Evolutionary conservation across 1,140 invertebrate species (phyloP), one percentile per base, ranked within the genome.

Genomic region (Phymorhynchus buccinoides): DNA sequence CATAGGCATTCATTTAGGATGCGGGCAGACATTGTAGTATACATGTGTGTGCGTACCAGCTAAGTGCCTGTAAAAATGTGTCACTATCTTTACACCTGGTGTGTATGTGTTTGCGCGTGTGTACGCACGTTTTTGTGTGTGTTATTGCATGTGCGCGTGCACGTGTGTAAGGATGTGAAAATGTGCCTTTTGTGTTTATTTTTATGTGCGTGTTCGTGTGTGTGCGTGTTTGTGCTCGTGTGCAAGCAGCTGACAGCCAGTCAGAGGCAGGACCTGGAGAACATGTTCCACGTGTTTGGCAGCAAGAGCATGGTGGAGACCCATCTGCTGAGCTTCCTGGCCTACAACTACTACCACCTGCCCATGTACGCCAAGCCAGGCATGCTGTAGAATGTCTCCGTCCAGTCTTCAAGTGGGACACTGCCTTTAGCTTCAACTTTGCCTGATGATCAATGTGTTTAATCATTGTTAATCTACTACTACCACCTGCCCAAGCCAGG

Each of bases 311-410:
- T 91, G 2, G 91, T 94, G 3, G 93, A 93, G 75, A 93, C 91
- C 14, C 84, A 91, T n/a, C 88, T 94, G 3, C 89, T 93, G 14
- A 93, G 90, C 81, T 94, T 92, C 90, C 88, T 94, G 14, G 90
- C 88, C 71, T 93, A 94, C 86, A 94, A 93, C 88, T 91, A 93
- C 86, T 93, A 93, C 86, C 93, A 93, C 85, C 88, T 94, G 66
- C 92, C 93, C 3, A 93, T 93, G 92, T 94, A 93, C 86, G 92
- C 93, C 79, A 94, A 93, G 85, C 93, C 93, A 71, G 93, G 92
- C 22, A 93, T 93, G 93, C 91, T 93, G 48, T 92, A 87, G 87
- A 68, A 6, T 30, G 37, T 37, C 71, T 16, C 14, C 32, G 37
- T 42, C 35, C 35, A 39, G 22, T 22, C 75, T 37, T 42, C 37